Evolutionary conservation across 2,113 vertebrate species (phyloP).

Genomic region (Ictalurus furcatus): DNA sequence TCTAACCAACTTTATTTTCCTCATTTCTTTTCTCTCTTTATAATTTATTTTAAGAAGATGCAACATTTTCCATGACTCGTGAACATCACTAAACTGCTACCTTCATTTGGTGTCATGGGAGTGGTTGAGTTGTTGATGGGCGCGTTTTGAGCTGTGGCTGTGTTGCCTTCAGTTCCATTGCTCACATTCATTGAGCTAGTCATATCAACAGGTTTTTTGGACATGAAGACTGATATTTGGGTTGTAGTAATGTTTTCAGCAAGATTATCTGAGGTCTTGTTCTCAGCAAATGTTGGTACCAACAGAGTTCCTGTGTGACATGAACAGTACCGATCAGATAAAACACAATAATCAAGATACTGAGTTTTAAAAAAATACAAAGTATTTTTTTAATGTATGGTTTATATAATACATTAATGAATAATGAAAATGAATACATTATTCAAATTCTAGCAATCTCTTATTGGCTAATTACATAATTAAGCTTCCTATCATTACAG

Average conservation of each 20-base stretch:
- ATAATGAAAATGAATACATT: background rate
- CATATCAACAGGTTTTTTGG: rapidly evolving
- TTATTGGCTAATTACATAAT: no score
- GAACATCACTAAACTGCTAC: background rate
- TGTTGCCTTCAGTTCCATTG: no score
- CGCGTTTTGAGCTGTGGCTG: background rate
- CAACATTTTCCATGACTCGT: background rate
- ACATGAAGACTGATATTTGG: background rate
- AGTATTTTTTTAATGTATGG: no score
- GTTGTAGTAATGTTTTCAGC: background rate
- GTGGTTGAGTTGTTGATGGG: background rate
- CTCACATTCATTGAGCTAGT: background rate
- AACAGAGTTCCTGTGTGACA: constrained; percentile 20
- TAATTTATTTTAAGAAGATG: background rate
- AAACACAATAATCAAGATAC: background rate
- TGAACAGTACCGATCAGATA: background rate
- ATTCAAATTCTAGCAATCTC: background rate
- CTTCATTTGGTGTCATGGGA: background rate
- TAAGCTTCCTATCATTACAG: no score
- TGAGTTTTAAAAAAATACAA: background rate
- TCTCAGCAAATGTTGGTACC: background rate
- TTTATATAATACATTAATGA: no score
- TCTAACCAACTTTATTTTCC: background rate
- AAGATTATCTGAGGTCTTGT: background rate
- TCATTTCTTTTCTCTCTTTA: background rate